phyloP scores from a whole-genome alignment of 2,797 vertebrate species.

The Lepidocolaptes lacrymiger region DNA sequence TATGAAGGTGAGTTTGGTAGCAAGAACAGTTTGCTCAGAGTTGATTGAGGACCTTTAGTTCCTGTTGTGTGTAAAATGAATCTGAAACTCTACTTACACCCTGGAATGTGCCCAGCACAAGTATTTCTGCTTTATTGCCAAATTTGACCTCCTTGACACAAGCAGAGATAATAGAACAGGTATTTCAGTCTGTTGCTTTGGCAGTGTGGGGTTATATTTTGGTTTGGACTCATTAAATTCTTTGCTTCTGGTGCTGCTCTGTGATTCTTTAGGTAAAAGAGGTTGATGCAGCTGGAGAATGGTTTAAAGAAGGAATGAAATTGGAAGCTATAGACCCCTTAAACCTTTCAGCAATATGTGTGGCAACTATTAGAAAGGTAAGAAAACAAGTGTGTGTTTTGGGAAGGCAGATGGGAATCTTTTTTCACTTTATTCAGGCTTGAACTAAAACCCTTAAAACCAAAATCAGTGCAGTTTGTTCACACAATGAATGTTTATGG shows the following conservation, averaged over 20 bases:
- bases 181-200: not conserved
- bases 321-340: slow-evolving; percentile 97
- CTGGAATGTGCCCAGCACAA: not conserved
- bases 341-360: slow-evolving; percentile 99
- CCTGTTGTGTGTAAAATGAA: not conserved
- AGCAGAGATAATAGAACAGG: not conserved
- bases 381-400: slow-evolving; percentile 7
- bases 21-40: slow-evolving; percentile 16
- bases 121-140: not conserved
- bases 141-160: not conserved
- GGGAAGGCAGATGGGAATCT: not conserved
- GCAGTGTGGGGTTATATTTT: not conserved
- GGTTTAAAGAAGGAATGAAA: slow-evolving; percentile 99
- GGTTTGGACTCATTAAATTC: not conserved
- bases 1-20: slow-evolving; percentile 86
- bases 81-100: not conserved
- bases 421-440: not conserved
- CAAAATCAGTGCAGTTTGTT: not conserved
- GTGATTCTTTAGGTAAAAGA: slow-evolving; percentile 87
- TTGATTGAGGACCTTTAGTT: slow-evolving; percentile 12
- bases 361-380: slow-evolving; percentile 98
- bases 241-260: slow-evolving; percentile 33
- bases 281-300: slow-evolving; percentile 92
- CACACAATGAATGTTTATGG: not conserved
- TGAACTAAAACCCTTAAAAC: not conserved